phyloP scores from a whole-genome alignment of 2,113 vertebrate genomes.

The Bufo gargarizans region DNA sequence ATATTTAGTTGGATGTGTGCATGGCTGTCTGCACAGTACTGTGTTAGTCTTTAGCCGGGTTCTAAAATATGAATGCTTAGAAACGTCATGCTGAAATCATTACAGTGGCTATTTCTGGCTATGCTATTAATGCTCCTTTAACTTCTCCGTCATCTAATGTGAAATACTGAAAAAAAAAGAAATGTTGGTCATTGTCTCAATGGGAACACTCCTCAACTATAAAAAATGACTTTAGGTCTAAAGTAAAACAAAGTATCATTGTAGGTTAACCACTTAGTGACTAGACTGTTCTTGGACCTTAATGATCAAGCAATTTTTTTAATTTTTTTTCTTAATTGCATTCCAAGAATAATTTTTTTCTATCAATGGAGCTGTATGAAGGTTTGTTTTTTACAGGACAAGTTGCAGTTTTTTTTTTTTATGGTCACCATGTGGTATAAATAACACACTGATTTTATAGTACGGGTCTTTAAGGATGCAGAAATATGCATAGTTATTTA shows the following conservation, averaged over 20 bases:
- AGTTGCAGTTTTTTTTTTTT: no score
- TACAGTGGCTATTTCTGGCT: not conserved
- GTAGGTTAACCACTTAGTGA: no score
- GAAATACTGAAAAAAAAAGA: not conserved
- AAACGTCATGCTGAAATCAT: not conserved
- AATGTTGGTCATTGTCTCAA: not conserved
- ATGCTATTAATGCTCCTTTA: not conserved
- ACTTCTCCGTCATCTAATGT: not conserved
- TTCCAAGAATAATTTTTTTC: no score
- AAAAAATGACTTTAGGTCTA: not conserved
- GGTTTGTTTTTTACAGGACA: no score
- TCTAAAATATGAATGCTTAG: constrained; percentile 10
- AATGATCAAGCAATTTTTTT: no score
- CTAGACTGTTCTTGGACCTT: no score
- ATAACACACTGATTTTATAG: no score
- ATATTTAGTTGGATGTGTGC: not conserved
- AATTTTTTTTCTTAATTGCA: no score
- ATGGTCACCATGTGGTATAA: no score
- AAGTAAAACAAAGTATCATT: not conserved
- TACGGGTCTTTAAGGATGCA: no score
- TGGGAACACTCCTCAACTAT: not conserved
- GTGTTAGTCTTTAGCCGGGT: constrained; percentile 1
- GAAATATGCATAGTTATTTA: no score
- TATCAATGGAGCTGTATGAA: no score
- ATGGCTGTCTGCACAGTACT: not conserved